Conservation (phyloP, 2,888 invertebrate genomes). For the Abrostola triplasia region DNA sequence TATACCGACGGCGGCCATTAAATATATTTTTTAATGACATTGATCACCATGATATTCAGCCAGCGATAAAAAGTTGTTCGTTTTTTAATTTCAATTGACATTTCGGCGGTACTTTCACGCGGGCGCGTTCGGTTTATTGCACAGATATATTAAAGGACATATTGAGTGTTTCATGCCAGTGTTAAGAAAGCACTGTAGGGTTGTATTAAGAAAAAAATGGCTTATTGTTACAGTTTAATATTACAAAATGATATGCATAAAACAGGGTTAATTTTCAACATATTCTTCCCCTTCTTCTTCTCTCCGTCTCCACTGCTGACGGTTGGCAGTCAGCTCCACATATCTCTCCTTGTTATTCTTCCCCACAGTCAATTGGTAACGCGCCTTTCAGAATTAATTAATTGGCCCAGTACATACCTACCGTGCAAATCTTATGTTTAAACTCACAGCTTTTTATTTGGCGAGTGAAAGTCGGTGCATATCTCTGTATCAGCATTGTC, state of each 20-base stretch:
- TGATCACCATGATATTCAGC: constrained; percentile 43
- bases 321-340: too few species aligned
- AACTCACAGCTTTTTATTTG: constrained; percentile 28
- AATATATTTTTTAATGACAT: constrained; percentile 46
- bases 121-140: constrained; percentile 55
- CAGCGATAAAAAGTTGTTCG: constrained; percentile 34
- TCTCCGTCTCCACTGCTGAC: too few species aligned
- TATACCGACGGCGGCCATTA: constrained; percentile 15
- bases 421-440: neutral
- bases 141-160: constrained; percentile 67
- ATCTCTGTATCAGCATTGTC: constrained; percentile 48
- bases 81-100: constrained; percentile 54
- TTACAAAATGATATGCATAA: too few species aligned
- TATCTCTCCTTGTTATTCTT: too few species aligned
- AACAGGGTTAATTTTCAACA: too few species aligned
- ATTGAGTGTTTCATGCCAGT: constrained; percentile 59
- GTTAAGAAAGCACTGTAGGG: constrained; percentile 65
- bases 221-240: too few species aligned
- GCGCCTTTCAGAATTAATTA: neutral
- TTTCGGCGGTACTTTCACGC: constrained; percentile 57
- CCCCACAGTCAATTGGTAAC: neutral
- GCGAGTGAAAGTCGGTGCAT: constrained; percentile 48
- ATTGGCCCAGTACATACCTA: neutral
- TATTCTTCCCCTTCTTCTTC: too few species aligned
- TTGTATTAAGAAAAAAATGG: constrained; percentile 27